Evolutionary conservation across 2,797 vertebrate species (phyloP), one percentile per base, ranked within the genome.

Genomic region (Leptoclinus maculatus): DNA sequence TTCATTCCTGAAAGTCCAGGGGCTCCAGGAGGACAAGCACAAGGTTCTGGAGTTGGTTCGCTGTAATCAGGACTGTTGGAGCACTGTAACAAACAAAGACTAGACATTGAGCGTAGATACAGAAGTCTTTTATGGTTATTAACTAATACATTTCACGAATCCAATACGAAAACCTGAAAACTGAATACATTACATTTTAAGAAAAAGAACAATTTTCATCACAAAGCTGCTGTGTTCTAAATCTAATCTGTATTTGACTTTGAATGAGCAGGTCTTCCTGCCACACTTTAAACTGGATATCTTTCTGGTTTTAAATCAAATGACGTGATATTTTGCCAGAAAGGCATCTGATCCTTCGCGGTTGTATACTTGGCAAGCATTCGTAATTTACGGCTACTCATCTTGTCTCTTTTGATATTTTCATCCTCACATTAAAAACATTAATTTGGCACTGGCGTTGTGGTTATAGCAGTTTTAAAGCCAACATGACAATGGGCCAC

Each of bases 1-100:
- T 97, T 98, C 71, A 92, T 91, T 77, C 98, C 98, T 82, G 93
- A 92, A 74, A 88, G 88, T 93, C 98, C 98, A 81, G 96, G 95
- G 59, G 95, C 92, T 86, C 98, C 98, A 7, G 97, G 96, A 3
- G 97, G 96, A 86, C 98, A 99, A 73, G 93, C 45, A 87, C 98
- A 99, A 5, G 98, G 97, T 77, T 95, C 93, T 65, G 94, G 89
- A 5, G 97, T 98, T 29, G 96, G 95, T 76, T 97, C 96, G 60
- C 95, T 83, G 43, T 97, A 96, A 87, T 96, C 96, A 77, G 96
- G 94, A 79, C 95, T 97, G 83, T 97, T 97, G 79, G 96, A 91
- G 74, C 97, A 99, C 98, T 99, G 88, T 4, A 83, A 84, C 64
- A 76, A 86, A 76, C 17, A 80, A 57, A 76, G 43, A 67, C 25